Percentiles rank a stretch among this genome's conserved stretches.
phyloP scores from a whole-genome alignment of 2,888 invertebrate species.

The Nesidiocoris tenuis region DNA sequence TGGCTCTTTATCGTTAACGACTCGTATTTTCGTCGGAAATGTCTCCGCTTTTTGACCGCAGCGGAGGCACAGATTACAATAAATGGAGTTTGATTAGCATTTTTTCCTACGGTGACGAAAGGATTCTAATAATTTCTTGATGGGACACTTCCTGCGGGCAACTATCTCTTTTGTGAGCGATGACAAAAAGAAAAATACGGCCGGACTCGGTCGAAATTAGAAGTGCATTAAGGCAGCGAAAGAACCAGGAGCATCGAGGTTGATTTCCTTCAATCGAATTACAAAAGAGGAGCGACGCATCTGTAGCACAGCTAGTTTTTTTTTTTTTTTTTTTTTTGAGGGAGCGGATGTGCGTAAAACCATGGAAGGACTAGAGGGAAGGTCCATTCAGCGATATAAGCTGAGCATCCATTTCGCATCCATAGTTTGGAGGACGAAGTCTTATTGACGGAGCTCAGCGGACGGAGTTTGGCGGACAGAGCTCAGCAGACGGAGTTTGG shows the following conservation, averaged over 20 bases:
- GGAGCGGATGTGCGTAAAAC: too few relatives aligned
- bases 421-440: too few relatives aligned
- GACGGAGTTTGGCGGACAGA: too few relatives aligned
- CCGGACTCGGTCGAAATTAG: neutral
- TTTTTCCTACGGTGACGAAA: constrained; percentile 29
- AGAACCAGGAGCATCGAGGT: neutral
- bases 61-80: neutral
- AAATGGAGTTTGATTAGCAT: constrained; percentile 37
- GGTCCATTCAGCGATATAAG: too few relatives aligned
- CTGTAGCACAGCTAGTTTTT: too few relatives aligned
- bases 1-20: neutral
- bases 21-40: neutral
- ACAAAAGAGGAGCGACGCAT: too few relatives aligned
- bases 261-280: neutral
- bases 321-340: too few relatives aligned
- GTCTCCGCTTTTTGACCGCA: neutral
- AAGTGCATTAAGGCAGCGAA: neutral
- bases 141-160: constrained; percentile 19
- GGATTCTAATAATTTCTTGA: constrained; percentile 29
- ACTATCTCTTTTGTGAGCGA: neutral
- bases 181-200: neutral
- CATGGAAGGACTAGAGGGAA: too few relatives aligned
- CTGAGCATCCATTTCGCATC: too few relatives aligned
- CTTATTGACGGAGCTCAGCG: too few relatives aligned
- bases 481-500: too few relatives aligned